Evolutionary conservation across 35 echinoderm and acorn worm species (phyloP), one percentile per base, ranked within the genome.

Genomic region (Lytechinus variegatus): DNA sequence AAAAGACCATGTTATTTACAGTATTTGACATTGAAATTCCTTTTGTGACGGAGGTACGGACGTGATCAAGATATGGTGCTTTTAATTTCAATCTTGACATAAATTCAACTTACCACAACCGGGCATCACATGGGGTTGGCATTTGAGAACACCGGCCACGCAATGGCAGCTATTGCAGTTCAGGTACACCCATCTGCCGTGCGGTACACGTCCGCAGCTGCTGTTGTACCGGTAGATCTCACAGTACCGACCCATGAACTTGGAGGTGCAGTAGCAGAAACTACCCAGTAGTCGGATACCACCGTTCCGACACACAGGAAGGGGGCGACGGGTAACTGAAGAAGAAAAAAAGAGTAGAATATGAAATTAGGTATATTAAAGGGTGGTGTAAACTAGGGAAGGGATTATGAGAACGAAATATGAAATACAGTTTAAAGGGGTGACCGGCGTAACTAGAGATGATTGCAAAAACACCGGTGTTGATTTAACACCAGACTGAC

Each of bases 121-220:
- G 8, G 52, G 52, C 92, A 93, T 27, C 10, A 19, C 13, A 27
- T 93, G 92, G 10, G 92, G 92, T 57, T 93, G 92, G 11, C 92
- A 93, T 54, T 57, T 27, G 29, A 93, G 92, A 3, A 93, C 53
- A 6, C 92, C 92, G n/a, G 92, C 92, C 27, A 93, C 54, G 57
- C 92, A 93, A 54, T 55, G 54, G 10, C 92, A 93, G 92, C 92
- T 93, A 54, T 93, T 93, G 28, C 92, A 93, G 54, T 93, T 93
- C 52, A 93, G 10, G 28, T 93, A 93, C 27, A 57, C 53, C 92
- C 92, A 93, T 27, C 54, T 19, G 9, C 92, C 92, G 11, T 93
- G 92, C 5, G 92, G 92, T 16, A 93, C 55, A 2, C 92, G 52
- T 10, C 92, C 92, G 54, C 92, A 93, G 92, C 92, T 93, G 53